Evolutionary conservation across 2,113 vertebrate species (phyloP), one percentile per base, ranked within the genome.

Genomic region (Hucho hucho): DNA sequence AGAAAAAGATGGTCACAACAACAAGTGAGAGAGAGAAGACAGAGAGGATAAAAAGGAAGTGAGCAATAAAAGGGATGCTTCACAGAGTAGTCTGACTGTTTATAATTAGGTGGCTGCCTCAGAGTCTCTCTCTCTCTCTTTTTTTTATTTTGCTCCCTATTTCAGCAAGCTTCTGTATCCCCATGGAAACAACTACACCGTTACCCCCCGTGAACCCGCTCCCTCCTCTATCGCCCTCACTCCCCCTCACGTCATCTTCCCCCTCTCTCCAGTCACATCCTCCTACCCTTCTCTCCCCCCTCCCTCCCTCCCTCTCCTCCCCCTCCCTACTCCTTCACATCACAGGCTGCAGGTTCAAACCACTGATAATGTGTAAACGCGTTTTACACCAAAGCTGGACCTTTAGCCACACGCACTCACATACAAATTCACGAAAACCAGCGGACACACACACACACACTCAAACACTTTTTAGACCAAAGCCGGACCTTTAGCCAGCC

Each of bases 1-100:
- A 81, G 67, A 68, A 72, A 74, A 63, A 67, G 29, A 5, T 64
- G 76, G 63, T 4, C 61, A 77, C 16, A 73, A 64, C 76, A 2
- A 64, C n/a, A 24, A 64, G 63, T 4, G 64, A 58, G 58, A 56
- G 63, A 64, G 22, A 64, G 22, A 4, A 16, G 22, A 24, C 24
- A 25, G 22, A 63, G 59, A 24, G 22, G 9, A 25, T 3, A 24
- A 64, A 12, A 25, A 24, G 63, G n/a, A 7, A 56, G 18, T 14
- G 53, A 56, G 18, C 53, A 43, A 14, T 53, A 53, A 53, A 13
- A 18, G 1, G 0, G 49, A 53, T 3, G 16, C 49, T 16, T 16
- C 49, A 53, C 49, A 18, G 4, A 18, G 49, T 16, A 18, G 14
- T 16, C 49, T 53, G 49, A 18, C 49, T 53, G 3, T 18, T 18